Evolutionary conservation across 2,888 invertebrate species (phyloP).

Genomic region (Morpho achilles): DNA sequence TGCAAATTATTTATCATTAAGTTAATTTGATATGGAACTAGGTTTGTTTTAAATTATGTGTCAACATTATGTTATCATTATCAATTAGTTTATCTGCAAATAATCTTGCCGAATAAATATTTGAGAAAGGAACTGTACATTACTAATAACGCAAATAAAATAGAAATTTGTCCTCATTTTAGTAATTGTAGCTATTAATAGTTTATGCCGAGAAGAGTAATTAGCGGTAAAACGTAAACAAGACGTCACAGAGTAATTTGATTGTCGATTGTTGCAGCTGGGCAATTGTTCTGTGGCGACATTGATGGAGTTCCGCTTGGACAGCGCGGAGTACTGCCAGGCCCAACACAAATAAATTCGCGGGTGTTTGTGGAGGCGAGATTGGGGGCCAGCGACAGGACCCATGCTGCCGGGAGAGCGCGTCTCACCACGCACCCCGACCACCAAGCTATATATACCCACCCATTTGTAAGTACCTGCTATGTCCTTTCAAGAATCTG

Average conservation of each 20-base stretch:
- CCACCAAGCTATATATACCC: slow-evolving; percentile 55
- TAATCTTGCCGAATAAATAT: slow-evolving; percentile 11
- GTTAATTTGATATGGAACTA: slow-evolving; percentile 4
- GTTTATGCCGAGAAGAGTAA: slow-evolving; percentile 1
- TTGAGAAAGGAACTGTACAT: slow-evolving; percentile 13
- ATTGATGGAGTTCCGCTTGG: slow-evolving; percentile 99
- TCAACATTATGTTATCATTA: slow-evolving; percentile 12
- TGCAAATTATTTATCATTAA: not conserved
- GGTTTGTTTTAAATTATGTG: slow-evolving; percentile 2
- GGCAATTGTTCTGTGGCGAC: slow-evolving; percentile 93
- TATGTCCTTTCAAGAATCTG: not conserved
- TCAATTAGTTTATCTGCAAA: slow-evolving; percentile 1
- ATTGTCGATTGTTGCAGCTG: slow-evolving; percentile 81
- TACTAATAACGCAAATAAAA: slow-evolving; percentile 10
- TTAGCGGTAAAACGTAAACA: slow-evolving; percentile 17
- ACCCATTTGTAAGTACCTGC: slow-evolving; percentile 50
- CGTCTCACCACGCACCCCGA: slow-evolving; percentile 54
- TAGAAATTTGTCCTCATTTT: slow-evolving; percentile 9
- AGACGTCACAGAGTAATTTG: slow-evolving; percentile 11
- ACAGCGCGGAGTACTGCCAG: slow-evolving; percentile 99
- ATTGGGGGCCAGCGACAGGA: slow-evolving; percentile 51
- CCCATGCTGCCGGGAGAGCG: slow-evolving; percentile 69
- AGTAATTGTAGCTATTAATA: slow-evolving; percentile 13
- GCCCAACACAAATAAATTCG: slow-evolving; percentile 96
- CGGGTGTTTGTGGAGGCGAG: slow-evolving; percentile 52